Evolutionary conservation across 2,113 vertebrate species (phyloP).

Genomic region (Ia io): DNA sequence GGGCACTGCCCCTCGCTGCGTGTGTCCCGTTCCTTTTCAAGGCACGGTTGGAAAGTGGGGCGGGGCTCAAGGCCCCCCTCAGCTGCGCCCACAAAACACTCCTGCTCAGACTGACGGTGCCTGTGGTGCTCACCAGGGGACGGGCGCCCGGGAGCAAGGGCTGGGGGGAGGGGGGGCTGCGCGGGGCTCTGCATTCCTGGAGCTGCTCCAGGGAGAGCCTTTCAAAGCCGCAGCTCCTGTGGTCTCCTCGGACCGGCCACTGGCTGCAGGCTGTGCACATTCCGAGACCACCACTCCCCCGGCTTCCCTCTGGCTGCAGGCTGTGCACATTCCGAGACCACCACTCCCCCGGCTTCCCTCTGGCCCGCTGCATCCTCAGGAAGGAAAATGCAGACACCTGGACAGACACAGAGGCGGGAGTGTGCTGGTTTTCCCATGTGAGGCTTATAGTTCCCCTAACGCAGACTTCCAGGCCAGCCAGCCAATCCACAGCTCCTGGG

Average conservation of each 20-base stretch:
- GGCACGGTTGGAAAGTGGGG: background rate
- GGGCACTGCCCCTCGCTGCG: background rate
- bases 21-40: background rate
- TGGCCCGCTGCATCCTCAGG: background rate
- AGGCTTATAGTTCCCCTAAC: fast-evolving
- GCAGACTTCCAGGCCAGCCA: background rate
- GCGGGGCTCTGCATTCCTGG: background rate
- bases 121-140: background rate
- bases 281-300: background rate
- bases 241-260: background rate
- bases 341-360: background rate
- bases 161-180: background rate
- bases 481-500: fast-evolving
- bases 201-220: background rate
- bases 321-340: background rate
- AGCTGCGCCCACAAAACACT: background rate
- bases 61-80: background rate
- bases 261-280: background rate
- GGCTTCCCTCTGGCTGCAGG: background rate
- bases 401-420: fast-evolving
- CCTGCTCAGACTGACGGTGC: background rate
- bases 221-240: background rate
- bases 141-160: fast-evolving
- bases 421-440: background rate
- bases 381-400: background rate